phyloP scores from a whole-genome alignment of 2,113 vertebrate species.

The Nesoenas mayeri region DNA sequence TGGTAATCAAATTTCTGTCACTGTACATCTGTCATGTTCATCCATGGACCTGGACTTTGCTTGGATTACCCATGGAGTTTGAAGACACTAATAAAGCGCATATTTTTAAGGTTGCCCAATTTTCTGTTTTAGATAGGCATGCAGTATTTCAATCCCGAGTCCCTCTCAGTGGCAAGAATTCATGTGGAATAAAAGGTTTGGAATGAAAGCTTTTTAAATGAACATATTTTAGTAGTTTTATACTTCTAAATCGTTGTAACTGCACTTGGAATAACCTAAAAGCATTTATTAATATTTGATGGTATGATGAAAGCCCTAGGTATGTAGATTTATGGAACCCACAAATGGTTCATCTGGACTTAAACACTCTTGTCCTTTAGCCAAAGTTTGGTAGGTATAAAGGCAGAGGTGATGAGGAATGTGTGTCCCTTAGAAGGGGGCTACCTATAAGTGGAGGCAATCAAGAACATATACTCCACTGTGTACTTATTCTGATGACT shows the following conservation, averaged over 20 bases:
- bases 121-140: background rate
- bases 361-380: background rate
- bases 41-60: background rate
- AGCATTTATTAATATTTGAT: constrained; percentile 77
- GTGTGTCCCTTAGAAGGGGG: background rate
- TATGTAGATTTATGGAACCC: background rate
- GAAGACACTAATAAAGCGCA: background rate
- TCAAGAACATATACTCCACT: background rate
- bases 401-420: background rate
- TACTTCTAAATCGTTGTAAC: constrained; percentile 56
- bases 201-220: background rate
- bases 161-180: background rate
- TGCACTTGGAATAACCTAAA: constrained; percentile 70
- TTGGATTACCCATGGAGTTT: background rate
- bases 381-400: background rate
- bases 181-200: background rate
- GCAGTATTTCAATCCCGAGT: background rate
- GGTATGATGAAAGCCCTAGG: background rate
- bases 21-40: background rate
- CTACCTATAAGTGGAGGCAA: background rate
- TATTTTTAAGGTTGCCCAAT: background rate
- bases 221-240: constrained; percentile 22
- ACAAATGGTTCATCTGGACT: background rate
- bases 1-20: background rate
- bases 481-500: background rate